phyloP scores from a whole-genome alignment of 2,888 invertebrate genomes.

The Perithous albicinctus region DNA sequence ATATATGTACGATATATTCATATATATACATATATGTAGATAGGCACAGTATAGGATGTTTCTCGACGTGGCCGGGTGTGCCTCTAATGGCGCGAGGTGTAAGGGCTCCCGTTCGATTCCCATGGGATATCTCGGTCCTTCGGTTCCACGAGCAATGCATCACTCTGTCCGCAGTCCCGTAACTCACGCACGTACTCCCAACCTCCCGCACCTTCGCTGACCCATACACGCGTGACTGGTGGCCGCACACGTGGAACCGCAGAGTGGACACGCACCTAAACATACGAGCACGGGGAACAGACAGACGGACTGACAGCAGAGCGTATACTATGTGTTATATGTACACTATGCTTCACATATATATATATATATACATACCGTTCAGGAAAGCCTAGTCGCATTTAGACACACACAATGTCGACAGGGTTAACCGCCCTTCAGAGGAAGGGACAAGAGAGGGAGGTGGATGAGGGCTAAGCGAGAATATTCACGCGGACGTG shows the following conservation, averaged over 20 bases:
- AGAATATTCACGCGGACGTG: conserved; percentile 53
- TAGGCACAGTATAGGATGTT: conserved; percentile 28
- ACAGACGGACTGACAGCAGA: conserved; percentile 9
- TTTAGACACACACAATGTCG: conserved; percentile 7
- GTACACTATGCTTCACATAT: neutral
- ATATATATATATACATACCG: conserved; percentile 1
- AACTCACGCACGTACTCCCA: conserved; percentile 77
- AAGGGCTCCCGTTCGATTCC: conserved; percentile 81
- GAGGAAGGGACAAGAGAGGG: neutral
- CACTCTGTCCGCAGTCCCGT: conserved; percentile 84
- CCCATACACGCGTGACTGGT: conserved; percentile 68
- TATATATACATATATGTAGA: conserved; percentile 11
- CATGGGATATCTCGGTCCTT: conserved; percentile 81
- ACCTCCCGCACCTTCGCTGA: conserved; percentile 38
- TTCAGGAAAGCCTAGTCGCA: neutral
- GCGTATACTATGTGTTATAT: conserved; percentile 10
- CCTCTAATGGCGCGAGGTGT: conserved; percentile 80
- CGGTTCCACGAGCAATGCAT: conserved; percentile 82
- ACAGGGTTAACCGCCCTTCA: conserved; percentile 31
- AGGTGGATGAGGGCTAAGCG: conserved; percentile 22
- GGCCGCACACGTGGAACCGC: conserved; percentile 70
- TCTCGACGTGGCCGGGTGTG: conserved; percentile 58
- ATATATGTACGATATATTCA: no score
- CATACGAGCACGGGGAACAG: conserved; percentile 36
- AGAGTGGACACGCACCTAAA: conserved; percentile 61